Percentiles rank a stretch among this genome's conserved stretches.
Evolutionary conservation across 2,797 vertebrate species (phyloP).

Genomic region (Heliangelus exortis): DNA sequence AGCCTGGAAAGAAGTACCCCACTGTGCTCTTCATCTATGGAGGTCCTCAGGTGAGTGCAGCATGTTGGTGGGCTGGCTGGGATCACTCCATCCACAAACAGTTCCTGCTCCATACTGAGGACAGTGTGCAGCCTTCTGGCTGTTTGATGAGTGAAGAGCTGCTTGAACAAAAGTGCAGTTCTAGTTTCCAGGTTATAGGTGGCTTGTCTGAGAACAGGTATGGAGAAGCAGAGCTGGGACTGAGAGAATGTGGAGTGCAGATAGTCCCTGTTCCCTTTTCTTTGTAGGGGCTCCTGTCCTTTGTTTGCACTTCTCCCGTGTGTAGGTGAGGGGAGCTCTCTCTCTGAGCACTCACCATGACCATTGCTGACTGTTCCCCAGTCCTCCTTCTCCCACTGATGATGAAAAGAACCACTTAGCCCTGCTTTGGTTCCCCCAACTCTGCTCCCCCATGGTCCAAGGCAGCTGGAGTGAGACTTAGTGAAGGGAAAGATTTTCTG

Average conservation of each 20-base stretch:
- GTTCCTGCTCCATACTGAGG: background rate
- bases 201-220: background rate
- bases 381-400: background rate
- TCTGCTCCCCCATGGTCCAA: background rate
- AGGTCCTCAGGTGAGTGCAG: conserved; percentile 81
- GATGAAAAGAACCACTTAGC: background rate
- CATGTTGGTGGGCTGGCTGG: background rate
- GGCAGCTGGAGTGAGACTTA: background rate
- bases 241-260: background rate
- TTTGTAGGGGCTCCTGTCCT: background rate
- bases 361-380: background rate
- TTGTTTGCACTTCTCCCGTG: background rate
- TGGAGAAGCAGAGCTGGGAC: background rate
- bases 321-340: background rate
- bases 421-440: background rate
- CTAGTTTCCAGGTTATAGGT: background rate
- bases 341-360: background rate
- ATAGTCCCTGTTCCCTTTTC: background rate
- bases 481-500: background rate
- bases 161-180: background rate
- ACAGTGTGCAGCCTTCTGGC: background rate
- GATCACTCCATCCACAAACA: background rate
- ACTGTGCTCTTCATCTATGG: conserved; percentile 85
- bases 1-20: conserved; percentile 84
- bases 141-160: background rate